Percentiles rank a stretch among this genome's conserved stretches.
These are phyloP conservation scores for Murina feae DNA, from an alignment of 2,113 vertebrate species.

Conservation along the genomic window DNA sequence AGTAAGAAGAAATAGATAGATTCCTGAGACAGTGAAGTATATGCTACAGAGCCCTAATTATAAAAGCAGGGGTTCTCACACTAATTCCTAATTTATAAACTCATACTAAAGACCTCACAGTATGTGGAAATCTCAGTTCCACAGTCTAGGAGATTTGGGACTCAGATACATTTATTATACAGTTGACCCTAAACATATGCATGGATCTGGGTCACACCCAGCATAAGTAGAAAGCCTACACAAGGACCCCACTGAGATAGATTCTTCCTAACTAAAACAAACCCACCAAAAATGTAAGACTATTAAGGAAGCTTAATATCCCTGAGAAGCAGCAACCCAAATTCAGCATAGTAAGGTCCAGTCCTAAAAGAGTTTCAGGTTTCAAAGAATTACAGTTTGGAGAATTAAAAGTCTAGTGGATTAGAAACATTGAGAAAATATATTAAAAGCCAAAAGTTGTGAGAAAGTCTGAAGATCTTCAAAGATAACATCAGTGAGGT, in stretches of 20 bases:
- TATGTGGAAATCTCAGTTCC: not conserved
- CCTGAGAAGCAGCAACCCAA: not conserved
- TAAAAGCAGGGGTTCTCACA: not conserved
- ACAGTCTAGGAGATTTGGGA: not conserved
- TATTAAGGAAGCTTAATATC: not conserved
- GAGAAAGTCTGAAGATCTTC: constrained; percentile 6
- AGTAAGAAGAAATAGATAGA: not conserved
- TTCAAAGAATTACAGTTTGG: constrained; percentile 33
- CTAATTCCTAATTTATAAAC: constrained; percentile 28
- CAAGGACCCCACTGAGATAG: not conserved
- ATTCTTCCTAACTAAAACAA: constrained; percentile 13
- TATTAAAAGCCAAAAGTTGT: not conserved
- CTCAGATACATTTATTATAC: constrained; percentile 37
- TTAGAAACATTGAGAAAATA: not conserved
- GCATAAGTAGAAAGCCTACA: constrained; percentile 21
- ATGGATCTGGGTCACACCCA: not conserved
- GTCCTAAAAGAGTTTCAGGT: not conserved
- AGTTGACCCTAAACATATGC: not conserved
- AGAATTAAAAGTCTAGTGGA: not conserved
- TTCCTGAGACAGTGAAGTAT: not conserved
- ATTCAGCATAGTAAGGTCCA: not conserved
- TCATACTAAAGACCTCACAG: not conserved
- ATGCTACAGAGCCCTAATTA: not conserved
- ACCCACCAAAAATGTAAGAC: not conserved
- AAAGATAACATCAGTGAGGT: not conserved